phyloP scores from a whole-genome alignment of 2,888 invertebrate genomes.

The Dolichomitus sp. region DNA sequence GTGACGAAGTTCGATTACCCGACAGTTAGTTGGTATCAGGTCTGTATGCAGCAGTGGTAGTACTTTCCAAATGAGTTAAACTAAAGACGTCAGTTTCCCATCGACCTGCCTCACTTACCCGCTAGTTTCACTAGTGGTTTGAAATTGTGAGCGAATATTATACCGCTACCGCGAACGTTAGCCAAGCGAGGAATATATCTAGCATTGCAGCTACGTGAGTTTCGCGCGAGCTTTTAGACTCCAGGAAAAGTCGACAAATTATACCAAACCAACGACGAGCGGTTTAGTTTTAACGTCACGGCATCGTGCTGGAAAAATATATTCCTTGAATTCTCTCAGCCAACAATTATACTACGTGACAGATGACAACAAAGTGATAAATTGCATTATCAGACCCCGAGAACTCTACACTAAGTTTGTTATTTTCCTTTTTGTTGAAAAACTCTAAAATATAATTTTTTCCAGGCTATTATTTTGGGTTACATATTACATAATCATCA shows the following conservation, averaged over 20 bases:
- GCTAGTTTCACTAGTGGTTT: neutral
- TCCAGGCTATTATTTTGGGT: neutral
- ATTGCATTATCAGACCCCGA: neutral
- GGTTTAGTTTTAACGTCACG: constrained; percentile 12
- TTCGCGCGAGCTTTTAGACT: neutral
- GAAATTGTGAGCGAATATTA: constrained; percentile 10
- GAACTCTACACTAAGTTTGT: neutral
- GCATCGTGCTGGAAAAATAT: neutral
- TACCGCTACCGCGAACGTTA: constrained; percentile 1
- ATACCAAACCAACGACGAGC: neutral
- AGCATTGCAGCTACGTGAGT: neutral
- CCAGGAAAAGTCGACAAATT: neutral
- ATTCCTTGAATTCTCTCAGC: neutral
- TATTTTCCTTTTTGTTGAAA: neutral
- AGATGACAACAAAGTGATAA: neutral
- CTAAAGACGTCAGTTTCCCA: constrained; percentile 28
- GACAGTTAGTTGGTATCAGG: constrained; percentile 10
- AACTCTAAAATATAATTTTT: neutral
- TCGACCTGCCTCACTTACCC: neutral
- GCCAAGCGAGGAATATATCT: neutral
- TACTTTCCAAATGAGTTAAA: constrained; percentile 33
- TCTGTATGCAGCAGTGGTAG: neutral
- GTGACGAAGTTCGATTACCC: constrained; percentile 25
- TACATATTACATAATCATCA: neutral
- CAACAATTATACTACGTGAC: neutral